phyloP scores from a whole-genome alignment of 2,888 invertebrate genomes.

The Hypercompe scribonia region DNA sequence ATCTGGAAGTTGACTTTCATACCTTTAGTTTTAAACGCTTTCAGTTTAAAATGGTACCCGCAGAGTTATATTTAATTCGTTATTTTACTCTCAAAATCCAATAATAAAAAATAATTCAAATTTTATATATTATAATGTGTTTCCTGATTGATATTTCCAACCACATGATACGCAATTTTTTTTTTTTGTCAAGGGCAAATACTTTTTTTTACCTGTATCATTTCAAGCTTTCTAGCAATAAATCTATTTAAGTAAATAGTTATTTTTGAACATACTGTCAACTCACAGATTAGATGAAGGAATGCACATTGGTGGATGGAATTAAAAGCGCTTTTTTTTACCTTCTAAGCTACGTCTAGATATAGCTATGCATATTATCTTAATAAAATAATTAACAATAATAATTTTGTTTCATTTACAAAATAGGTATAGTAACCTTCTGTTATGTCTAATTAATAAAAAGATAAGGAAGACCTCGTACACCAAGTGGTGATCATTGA shows the following conservation, averaged over 20 bases:
- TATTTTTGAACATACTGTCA: background rate
- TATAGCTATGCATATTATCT: conserved; percentile 43
- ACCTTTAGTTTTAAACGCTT: background rate
- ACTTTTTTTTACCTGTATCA: too few species aligned
- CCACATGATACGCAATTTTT: too few species aligned
- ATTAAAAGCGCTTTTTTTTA: conserved; percentile 41
- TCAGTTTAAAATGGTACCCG: background rate
- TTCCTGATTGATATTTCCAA: too few species aligned
- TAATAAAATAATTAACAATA: conserved; percentile 33
- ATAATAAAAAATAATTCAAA: too few species aligned
- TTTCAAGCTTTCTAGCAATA: too few species aligned
- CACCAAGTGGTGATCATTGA: too few species aligned
- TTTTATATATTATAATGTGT: too few species aligned
- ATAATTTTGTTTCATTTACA: conserved; percentile 15
- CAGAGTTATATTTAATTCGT: too few species aligned
- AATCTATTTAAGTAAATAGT: too few species aligned
- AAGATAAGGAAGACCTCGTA: background rate
- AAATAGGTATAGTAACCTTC: background rate
- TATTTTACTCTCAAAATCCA: too few species aligned
- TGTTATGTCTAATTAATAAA: background rate
- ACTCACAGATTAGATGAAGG: conserved; percentile 33
- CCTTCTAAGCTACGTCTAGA: conserved; percentile 49
- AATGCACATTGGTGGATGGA: conserved; percentile 55
- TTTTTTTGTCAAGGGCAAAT: too few species aligned
- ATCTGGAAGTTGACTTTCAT: background rate